These are phyloP conservation scores for Casuarius casuarius DNA, from an alignment of 2,113 vertebrate genomes.

Conservation along the genomic window DNA sequence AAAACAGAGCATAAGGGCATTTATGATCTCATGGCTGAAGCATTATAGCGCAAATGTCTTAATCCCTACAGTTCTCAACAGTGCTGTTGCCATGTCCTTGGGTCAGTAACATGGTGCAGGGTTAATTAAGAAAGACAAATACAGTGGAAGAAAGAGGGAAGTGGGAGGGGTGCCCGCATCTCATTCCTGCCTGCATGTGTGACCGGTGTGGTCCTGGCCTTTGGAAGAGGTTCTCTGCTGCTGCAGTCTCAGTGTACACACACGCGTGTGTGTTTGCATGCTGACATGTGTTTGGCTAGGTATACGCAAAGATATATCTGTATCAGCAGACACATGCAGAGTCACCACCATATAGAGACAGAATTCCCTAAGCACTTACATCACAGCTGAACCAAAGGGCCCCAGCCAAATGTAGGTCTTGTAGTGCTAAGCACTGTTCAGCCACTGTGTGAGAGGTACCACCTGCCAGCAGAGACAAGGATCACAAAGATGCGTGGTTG, in stretches of 20 bases:
- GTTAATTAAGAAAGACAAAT: constrained; percentile 62
- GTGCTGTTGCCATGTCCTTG: constrained; percentile 25
- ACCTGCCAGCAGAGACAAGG: no score
- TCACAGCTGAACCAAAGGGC: neutral
- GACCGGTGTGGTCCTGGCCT: neutral
- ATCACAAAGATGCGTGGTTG: neutral
- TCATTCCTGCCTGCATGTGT: neutral
- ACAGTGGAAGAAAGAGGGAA: constrained; percentile 4
- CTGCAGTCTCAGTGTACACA: neutral
- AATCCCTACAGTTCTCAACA: constrained; percentile 42
- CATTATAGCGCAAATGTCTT: constrained; percentile 17
- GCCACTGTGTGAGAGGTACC: neutral
- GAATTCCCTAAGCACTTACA: neutral
- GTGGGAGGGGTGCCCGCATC: neutral
- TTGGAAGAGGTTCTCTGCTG: neutral
- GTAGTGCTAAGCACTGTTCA: neutral
- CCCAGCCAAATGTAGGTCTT: no score
- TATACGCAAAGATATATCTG: neutral
- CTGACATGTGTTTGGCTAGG: neutral
- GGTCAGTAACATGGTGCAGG: constrained; percentile 29
- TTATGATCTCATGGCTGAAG: constrained; percentile 63
- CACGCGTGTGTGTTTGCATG: neutral
- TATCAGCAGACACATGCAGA: neutral
- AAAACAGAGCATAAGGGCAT: constrained; percentile 40
- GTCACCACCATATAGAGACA: no score